These are phyloP conservation scores for Drepana falcataria DNA, from an alignment of 2,888 invertebrate genomes.

Conservation along the genomic window DNA sequence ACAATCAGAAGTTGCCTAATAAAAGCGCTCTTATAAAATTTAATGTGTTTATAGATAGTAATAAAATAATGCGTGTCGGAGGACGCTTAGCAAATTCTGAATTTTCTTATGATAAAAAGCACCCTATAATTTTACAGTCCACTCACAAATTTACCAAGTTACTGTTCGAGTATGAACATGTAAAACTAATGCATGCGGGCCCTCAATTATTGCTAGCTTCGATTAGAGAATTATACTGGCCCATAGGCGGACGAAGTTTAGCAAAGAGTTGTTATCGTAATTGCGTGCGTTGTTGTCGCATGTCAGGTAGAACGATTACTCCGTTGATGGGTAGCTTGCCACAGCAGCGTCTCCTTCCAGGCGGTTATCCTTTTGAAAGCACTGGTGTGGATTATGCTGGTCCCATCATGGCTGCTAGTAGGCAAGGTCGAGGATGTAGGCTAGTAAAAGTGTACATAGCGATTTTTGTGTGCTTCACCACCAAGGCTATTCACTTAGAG, in stretches of 20 bases:
- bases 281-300: neutral
- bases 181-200: too few relatives aligned
- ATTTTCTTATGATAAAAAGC: too few relatives aligned
- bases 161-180: too few relatives aligned
- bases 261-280: neutral
- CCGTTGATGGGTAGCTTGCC: conserved; percentile 1
- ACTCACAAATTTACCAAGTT: too few relatives aligned
- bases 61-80: too few relatives aligned
- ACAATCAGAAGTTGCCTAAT: neutral
- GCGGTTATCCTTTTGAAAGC: neutral
- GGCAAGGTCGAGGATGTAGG: neutral
- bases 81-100: too few relatives aligned
- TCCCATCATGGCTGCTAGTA: conserved; percentile 11
- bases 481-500: too few relatives aligned
- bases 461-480: too few relatives aligned
- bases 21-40: neutral
- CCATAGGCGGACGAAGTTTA: too few relatives aligned
- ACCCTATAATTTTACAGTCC: neutral
- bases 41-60: neutral
- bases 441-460: neutral
- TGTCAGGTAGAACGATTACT: neutral
- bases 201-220: too few relatives aligned
- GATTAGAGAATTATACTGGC: too few relatives aligned
- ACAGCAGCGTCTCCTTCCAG: neutral
- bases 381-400: conserved; percentile 1